phyloP scores from a whole-genome alignment of 2,888 invertebrate species.

The Blastobasis adustella region DNA sequence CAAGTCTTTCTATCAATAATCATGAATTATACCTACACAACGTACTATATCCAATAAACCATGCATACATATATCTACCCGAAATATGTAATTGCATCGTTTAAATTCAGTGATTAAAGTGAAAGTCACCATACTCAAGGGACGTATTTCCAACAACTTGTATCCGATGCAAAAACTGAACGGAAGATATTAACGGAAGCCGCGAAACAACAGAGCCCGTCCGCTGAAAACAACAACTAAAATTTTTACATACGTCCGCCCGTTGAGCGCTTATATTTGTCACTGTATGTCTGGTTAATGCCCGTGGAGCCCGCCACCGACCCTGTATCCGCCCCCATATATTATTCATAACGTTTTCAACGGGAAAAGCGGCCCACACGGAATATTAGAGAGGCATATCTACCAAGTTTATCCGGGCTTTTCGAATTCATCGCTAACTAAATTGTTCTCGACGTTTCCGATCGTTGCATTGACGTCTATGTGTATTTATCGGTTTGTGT shows the following conservation, averaged over 20 bases:
- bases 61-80: too few species aligned
- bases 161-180: too few species aligned
- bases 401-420: slow-evolving; percentile 48
- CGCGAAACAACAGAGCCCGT: too few species aligned
- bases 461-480: slow-evolving; percentile 16
- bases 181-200: too few species aligned
- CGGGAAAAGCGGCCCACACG: slow-evolving; percentile 56
- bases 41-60: too few species aligned
- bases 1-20: too few species aligned
- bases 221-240: background rate
- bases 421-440: slow-evolving; percentile 61
- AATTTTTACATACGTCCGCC: slow-evolving; percentile 20
- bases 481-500: slow-evolving; percentile 10
- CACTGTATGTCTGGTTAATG: slow-evolving; percentile 29
- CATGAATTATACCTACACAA: too few species aligned
- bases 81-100: too few species aligned
- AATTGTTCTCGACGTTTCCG: slow-evolving; percentile 52
- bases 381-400: slow-evolving; percentile 65
- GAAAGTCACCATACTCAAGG: too few species aligned
- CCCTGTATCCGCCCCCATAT: slow-evolving; percentile 45
- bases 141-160: too few species aligned
- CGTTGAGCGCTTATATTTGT: slow-evolving; percentile 38
- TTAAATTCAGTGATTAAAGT: too few species aligned
- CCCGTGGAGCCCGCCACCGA: slow-evolving; percentile 38
- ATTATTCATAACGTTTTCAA: slow-evolving; percentile 69